Conservation (phyloP, 2,113 vertebrate genomes). For the Rhombomys opimus region DNA sequence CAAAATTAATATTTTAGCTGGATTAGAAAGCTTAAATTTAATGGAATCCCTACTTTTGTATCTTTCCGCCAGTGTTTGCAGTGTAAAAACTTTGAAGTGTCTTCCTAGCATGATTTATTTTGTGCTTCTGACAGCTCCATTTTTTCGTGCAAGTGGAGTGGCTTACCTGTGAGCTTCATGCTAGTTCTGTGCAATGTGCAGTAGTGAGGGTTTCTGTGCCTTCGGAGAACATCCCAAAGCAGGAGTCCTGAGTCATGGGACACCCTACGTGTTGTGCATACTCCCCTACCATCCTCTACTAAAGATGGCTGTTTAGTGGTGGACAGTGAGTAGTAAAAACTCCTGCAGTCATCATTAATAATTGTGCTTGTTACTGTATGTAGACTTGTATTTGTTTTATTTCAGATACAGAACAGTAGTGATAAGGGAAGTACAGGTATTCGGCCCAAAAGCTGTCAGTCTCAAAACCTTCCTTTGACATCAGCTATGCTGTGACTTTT, state of each 20-base stretch:
- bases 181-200: not conserved
- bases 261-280: not conserved
- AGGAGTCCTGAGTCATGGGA: not conserved
- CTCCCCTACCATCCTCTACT: not conserved
- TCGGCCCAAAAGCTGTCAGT: not conserved
- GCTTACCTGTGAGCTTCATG: not conserved
- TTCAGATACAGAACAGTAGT: not conserved
- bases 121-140: slow-evolving; percentile 21
- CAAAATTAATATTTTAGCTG: slow-evolving; percentile 64
- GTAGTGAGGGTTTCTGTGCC: not conserved
- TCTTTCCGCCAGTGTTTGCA: slow-evolving; percentile 6
- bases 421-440: not conserved
- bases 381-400: not conserved
- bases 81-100: slow-evolving; percentile 45
- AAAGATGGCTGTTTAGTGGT: not conserved
- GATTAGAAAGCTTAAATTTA: slow-evolving; percentile 34
- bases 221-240: not conserved
- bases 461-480: slow-evolving; percentile 12
- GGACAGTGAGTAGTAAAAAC: not conserved
- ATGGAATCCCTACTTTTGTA: not conserved
- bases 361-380: not conserved
- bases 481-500: not conserved
- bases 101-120: slow-evolving; percentile 49
- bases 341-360: not conserved
- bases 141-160: not conserved